Percentiles rank a stretch among this genome's conserved stretches.
Conservation (phyloP, 2,888 invertebrate species). For the Amphipoea lucens region DNA sequence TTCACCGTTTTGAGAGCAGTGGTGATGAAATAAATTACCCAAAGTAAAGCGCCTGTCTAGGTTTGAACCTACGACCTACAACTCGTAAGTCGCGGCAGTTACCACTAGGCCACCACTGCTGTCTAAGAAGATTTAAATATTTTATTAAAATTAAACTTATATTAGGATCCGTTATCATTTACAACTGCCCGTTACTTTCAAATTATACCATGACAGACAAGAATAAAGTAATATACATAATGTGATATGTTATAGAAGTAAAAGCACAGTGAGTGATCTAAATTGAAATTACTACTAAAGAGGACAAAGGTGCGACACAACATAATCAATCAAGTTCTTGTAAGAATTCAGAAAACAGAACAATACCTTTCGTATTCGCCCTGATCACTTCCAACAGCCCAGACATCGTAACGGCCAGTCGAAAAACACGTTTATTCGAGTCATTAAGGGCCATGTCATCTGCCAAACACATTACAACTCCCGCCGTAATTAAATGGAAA, state of each 20-base stretch:
- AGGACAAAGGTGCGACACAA: not conserved
- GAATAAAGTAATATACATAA: not conserved
- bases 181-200: not conserved
- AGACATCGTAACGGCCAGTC: slow-evolving; percentile 55
- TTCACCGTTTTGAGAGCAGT: no score
- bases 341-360: slow-evolving; percentile 26
- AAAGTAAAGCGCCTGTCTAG: no score
- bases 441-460: slow-evolving; percentile 79
- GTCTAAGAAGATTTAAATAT: not conserved
- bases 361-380: slow-evolving; percentile 17
- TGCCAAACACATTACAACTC: slow-evolving; percentile 82
- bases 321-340: slow-evolving; percentile 42
- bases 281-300: not conserved
- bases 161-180: not conserved
- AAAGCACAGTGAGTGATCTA: not conserved
- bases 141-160: not conserved
- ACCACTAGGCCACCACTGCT: no score
- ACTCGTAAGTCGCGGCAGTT: no score
- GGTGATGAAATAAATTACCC: no score
- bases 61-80: no score
- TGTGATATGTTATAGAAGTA: not conserved
- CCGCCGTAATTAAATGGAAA: slow-evolving; percentile 86
- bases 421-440: slow-evolving; percentile 74
- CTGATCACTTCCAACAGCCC: slow-evolving; percentile 32
- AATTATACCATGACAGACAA: not conserved